Evolutionary conservation across 2,797 vertebrate genomes (phyloP), one percentile per base, ranked within the genome.

Genomic region (Austrolebias charrua): DNA sequence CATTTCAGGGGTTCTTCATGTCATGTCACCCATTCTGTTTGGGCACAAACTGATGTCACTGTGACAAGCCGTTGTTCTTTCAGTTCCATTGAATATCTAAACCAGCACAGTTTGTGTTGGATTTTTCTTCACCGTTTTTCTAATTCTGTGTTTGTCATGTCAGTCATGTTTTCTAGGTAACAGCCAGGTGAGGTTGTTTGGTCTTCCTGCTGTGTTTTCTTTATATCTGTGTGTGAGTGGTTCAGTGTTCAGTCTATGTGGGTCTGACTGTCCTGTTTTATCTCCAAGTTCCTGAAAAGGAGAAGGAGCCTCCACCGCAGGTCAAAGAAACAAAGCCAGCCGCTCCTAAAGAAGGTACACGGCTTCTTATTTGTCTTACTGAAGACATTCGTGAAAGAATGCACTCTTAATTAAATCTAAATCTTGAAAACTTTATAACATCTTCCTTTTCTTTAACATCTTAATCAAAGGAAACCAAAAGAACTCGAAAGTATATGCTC

Each of bases 271-370:
- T 79, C 6, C 1, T 75, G 6, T 89, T 83, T 85, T 44, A 63
- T 80, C 84, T 82, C 61, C 9, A 92, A 92, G 88, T 76, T 79
- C 76, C 81, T 28, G 70, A 62, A 33, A 80, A 88, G 76, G 74
- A 86, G 55, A 80, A 81, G 71, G 76, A 80, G 45, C 6, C 48
- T 0, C 69, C 63, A 4, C 42, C 69, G 49, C 60, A 76, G 38
- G 48, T 33, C 29, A 83, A 67, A 78, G 81, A 87, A 43, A 33
- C 73, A 52, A 78, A 83, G 58, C 76, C 76, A 51, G 60, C 49
- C 15, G 63, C 78, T 80, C 74, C 65, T 59, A 55, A 2, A 73
- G 64, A 76, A 92, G 89, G 90, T 91, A 89, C n/a, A 31, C 3
- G 18, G 28, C 52, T 16, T 58, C 40, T 75, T 40, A 40, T 60